phyloP scores from a whole-genome alignment of 2,113 vertebrate genomes.

The Onychostruthus taczanowskii region DNA sequence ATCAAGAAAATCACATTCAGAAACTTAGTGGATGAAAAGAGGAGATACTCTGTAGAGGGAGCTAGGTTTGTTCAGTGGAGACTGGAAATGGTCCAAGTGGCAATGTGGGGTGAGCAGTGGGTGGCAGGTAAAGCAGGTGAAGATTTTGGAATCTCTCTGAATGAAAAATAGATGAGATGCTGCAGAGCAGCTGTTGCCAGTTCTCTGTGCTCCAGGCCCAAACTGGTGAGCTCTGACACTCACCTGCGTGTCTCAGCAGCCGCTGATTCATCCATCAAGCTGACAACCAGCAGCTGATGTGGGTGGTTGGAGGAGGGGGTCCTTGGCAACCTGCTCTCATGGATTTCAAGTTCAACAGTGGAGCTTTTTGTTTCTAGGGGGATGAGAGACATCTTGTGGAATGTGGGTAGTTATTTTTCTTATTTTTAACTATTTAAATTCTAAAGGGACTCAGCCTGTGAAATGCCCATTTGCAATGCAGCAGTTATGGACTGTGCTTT shows the following conservation, averaged over 20 bases:
- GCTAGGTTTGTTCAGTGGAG: not conserved
- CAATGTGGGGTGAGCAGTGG: not conserved
- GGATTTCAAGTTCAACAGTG: not conserved
- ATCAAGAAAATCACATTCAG: not conserved
- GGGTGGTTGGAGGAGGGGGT: not conserved
- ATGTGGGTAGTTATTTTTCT: not conserved
- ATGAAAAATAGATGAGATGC: not conserved
- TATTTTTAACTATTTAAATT: not conserved
- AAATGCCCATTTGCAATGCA: not conserved
- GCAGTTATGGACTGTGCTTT: not conserved
- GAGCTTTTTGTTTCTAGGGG: conserved; percentile 21
- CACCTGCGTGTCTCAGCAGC: not conserved
- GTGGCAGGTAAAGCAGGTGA: not conserved
- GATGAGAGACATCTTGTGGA: conserved; percentile 32
- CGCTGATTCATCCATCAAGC: not conserved
- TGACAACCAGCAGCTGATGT: not conserved
- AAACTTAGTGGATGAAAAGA: not conserved
- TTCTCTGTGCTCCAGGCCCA: not conserved
- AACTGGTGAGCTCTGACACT: not conserved
- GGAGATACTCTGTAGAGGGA: not conserved
- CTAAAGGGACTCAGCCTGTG: not conserved
- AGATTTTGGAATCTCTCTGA: not conserved
- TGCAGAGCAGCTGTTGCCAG: not conserved
- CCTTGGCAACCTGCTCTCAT: not conserved
- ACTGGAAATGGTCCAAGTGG: not conserved